Base-by-base conservation (phyloP, 2,888 invertebrate species). In the Punctoribates punctum region DNA sequence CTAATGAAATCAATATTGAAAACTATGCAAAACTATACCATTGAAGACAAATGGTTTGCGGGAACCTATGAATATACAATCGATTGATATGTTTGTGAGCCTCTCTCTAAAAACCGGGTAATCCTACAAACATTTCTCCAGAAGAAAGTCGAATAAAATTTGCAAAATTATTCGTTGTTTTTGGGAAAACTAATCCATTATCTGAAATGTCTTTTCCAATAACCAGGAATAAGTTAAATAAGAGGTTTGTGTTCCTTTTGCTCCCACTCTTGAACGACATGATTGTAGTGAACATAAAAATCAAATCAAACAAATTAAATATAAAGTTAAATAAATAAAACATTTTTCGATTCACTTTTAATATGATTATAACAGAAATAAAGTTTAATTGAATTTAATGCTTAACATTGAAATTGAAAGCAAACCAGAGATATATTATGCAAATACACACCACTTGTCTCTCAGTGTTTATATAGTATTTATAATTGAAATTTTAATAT, bases 271-370 rank as follows among this genome's bases (percentile, higher is more conserved):
- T 5, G 34, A 3, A 34, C 4, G 34, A 34, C 34, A 34, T 34
- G 34, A 17, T 17, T 48, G 46, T 48, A 13, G 1, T 48, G 6
- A 48, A 48, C 46, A 48, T 17, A 48, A 48, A 48, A 48, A 48
- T 48, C 46, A 48, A 48, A 48, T 48, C 46, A 48, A 48, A 48
- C 46, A 48, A 48, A 48, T 48, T 48, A 48, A 48, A 48, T 48
- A 48, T 48, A 48, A 48, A 48, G 46, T 48, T 48, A 48, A 48
- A 48, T 48, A 48, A 48, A 48, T 48, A 48, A 48, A 48, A 48
- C 17, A 48, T 48, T 48, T 48, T 48, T 48, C 46, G 46, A 48
- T 48, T 48, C 46, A 48, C 46, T 48, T 48, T 48, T 48, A 48
- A 48, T 48, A 11, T 48, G 46, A 48, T 48, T 48, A 48, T 48